Conservation (phyloP, 2,797 vertebrate genomes). For the Scolopax bukidnonensis region DNA sequence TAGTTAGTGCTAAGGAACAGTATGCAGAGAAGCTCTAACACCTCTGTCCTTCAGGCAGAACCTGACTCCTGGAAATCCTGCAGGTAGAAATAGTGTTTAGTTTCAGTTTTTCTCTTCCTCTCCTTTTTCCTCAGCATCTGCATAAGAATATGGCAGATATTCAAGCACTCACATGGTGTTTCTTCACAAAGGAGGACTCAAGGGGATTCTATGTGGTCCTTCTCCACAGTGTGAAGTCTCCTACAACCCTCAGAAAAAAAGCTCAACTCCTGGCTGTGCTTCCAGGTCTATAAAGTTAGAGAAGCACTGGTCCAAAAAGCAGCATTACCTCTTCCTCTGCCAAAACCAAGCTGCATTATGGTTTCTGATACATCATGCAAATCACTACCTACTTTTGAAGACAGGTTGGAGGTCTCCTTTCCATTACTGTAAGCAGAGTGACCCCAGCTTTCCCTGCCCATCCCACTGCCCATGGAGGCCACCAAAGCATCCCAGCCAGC, state of each 20-base stretch:
- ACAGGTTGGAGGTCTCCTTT: neutral
- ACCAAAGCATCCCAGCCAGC: neutral
- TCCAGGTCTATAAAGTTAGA: neutral
- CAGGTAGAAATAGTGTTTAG: neutral
- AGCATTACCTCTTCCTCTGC: neutral
- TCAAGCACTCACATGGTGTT: fast-evolving
- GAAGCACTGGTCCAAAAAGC: fast-evolving
- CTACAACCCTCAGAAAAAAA: neutral
- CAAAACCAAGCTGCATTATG: neutral
- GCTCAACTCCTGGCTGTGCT: neutral
- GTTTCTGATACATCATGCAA: neutral
- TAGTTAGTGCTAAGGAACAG: too few relatives aligned
- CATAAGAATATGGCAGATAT: neutral
- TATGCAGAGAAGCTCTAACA: neutral
- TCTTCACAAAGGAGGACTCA: neutral
- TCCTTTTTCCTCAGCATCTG: neutral
- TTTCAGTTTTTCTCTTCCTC: neutral
- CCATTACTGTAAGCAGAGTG: fast-evolving
- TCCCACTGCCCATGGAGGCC: fast-evolving
- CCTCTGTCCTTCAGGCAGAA: neutral
- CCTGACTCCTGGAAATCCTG: neutral
- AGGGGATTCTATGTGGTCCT: neutral
- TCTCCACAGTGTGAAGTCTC: neutral
- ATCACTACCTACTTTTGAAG: neutral
- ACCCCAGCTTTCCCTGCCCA: neutral